These are phyloP conservation scores for Scomberomorus guttatus DNA, from an alignment of 2,797 vertebrate genomes.

Conservation along the genomic window DNA sequence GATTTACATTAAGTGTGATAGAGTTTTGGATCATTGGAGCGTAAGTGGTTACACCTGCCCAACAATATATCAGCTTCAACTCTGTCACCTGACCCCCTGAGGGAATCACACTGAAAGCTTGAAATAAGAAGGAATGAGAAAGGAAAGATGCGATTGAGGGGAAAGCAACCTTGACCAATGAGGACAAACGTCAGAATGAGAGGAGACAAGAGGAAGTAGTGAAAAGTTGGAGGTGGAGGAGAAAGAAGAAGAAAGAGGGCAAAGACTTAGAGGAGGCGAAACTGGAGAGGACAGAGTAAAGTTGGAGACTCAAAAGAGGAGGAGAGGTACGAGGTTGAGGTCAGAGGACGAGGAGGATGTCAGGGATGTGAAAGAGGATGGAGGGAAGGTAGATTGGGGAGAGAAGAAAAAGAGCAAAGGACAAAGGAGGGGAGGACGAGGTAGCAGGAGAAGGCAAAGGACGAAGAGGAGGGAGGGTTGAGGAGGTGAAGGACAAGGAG, in stretches of 20 bases:
- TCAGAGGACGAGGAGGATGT: constrained; percentile 3
- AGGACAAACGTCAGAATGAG: neutral
- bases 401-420: neutral
- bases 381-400: neutral
- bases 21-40: no score
- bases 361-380: constrained; percentile 33
- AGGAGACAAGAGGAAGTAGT: neutral
- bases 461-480: constrained; percentile 54
- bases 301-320: constrained; percentile 1
- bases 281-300: constrained; percentile 8
- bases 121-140: neutral
- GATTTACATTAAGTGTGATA: no score
- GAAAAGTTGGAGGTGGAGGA: neutral
- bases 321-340: constrained; percentile 6
- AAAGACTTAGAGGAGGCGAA: neutral
- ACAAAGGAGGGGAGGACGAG: constrained; percentile 7
- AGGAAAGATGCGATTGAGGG: neutral
- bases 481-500: constrained; percentile 75
- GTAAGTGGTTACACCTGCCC: no score
- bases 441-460: constrained; percentile 28
- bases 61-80: neutral
- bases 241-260: neutral
- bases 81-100: neutral
- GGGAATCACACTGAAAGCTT: neutral
- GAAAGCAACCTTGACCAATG: neutral